A percentile compares a stretch with the other conserved stretches of the same genome.
phyloP scores from a whole-genome alignment of 2,888 invertebrate genomes.

The Hemicrepidius hirtus region DNA sequence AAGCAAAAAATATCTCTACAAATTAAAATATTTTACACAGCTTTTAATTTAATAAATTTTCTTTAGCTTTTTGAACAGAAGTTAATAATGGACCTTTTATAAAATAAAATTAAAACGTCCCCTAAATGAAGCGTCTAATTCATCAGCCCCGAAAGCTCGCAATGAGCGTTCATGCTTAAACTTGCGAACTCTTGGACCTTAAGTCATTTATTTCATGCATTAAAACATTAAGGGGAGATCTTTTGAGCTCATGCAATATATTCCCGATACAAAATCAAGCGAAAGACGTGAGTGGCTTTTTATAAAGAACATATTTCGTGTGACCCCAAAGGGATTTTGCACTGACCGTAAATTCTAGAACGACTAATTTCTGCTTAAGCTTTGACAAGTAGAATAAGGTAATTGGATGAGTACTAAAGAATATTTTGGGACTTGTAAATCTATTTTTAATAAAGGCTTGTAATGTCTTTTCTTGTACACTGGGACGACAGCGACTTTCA shows the following conservation, averaged over 20 bases:
- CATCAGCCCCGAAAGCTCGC: slow-evolving; percentile 11
- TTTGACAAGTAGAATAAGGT: too few relatives aligned
- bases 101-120: slow-evolving; percentile 23
- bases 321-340: background rate
- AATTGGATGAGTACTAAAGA: too few relatives aligned
- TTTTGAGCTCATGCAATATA: background rate
- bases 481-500: slow-evolving; percentile 1
- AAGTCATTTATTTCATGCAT: slow-evolving; percentile 29
- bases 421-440: too few relatives aligned
- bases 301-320: background rate
- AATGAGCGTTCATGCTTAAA: slow-evolving; percentile 5
- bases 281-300: slow-evolving; percentile 20
- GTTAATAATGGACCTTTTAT: slow-evolving; percentile 12
- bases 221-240: slow-evolving; percentile 30
- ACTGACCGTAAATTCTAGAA: background rate
- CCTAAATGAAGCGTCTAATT: slow-evolving; percentile 16
- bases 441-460: background rate
- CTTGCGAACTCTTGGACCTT: slow-evolving; percentile 16
- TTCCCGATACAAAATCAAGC: slow-evolving; percentile 26
- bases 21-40: background rate
- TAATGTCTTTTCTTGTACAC: slow-evolving; percentile 7
- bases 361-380: too few relatives aligned
- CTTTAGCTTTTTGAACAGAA: background rate
- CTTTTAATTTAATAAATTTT: slow-evolving; percentile 8
- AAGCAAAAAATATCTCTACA: background rate